A percentile compares a stretch with the other conserved stretches of the same genome.
Conservation (phyloP, 2,113 vertebrate genomes). For the Orthonyx spaldingii region DNA sequence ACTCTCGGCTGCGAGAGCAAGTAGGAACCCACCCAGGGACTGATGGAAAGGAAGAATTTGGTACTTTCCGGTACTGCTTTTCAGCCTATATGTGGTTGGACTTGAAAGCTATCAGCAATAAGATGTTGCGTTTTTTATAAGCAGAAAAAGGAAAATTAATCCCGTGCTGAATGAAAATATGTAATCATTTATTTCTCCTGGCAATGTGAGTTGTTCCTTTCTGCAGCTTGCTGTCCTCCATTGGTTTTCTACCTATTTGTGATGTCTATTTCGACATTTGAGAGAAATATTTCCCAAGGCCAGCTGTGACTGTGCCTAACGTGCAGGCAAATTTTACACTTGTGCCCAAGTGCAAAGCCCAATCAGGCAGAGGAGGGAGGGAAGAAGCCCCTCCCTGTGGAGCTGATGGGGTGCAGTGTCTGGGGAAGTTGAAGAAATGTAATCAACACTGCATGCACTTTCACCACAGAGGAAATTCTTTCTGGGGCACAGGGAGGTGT, state of each 20-base stretch:
- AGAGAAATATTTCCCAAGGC: not conserved
- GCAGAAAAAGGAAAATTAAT: not conserved
- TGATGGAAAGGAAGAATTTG: not conserved
- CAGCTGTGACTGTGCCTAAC: not conserved
- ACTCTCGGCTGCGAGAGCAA: not conserved
- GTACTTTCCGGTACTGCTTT: not conserved
- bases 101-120: not conserved
- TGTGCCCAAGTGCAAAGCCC: fast-evolving
- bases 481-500: not conserved
- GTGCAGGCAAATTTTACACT: not conserved
- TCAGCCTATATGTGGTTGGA: not conserved
- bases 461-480: not conserved
- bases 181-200: not conserved
- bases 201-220: not conserved
- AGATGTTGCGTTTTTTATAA: not conserved
- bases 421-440: not conserved
- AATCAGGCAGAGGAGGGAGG: not conserved
- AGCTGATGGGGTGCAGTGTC: not conserved
- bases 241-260: not conserved
- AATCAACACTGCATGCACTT: not conserved
- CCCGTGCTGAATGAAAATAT: not conserved
- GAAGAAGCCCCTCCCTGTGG: fast-evolving
- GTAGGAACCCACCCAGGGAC: not conserved
- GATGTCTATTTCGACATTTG: not conserved
- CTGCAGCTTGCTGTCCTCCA: not conserved